A percentile compares a stretch with the other conserved stretches of the same genome.
Evolutionary conservation across 2,797 vertebrate species (phyloP).

Genomic region (Menidia menidia): DNA sequence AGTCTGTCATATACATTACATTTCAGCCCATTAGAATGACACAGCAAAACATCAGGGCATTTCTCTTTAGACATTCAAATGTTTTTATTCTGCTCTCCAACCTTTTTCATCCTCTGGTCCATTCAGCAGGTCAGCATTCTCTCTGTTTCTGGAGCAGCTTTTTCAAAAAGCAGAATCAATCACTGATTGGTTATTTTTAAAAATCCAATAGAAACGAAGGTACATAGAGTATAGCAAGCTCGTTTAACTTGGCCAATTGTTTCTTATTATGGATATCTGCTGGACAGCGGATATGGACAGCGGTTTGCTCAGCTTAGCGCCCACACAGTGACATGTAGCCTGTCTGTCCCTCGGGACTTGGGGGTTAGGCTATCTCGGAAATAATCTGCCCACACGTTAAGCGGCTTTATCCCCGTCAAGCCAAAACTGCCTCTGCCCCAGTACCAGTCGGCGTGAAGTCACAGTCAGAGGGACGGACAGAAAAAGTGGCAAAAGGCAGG

Average conservation of each 20-base stretch:
- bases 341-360: slow-evolving; percentile 45
- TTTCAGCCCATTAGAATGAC: too few relatives aligned
- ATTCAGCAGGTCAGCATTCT: too few relatives aligned
- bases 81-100: too few relatives aligned
- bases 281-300: background rate
- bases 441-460: slow-evolving; percentile 32
- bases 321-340: slow-evolving; percentile 39
- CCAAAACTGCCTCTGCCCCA: slow-evolving; percentile 51
- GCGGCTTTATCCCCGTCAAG: slow-evolving; percentile 76
- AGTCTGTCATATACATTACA: too few relatives aligned
- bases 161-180: too few relatives aligned
- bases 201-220: background rate
- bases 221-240: too few relatives aligned
- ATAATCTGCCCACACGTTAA: slow-evolving; percentile 81
- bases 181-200: too few relatives aligned
- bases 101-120: too few relatives aligned
- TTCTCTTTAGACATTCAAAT: too few relatives aligned
- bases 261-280: slow-evolving; percentile 4
- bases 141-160: too few relatives aligned
- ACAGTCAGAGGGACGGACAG: slow-evolving; percentile 17
- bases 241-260: slow-evolving; percentile 15
- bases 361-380: slow-evolving; percentile 72
- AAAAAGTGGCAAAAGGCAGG: slow-evolving; percentile 49
- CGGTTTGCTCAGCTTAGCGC: slow-evolving; percentile 35
- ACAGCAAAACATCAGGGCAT: too few relatives aligned